A percentile compares a stretch with the other conserved stretches of the same genome.
These are phyloP conservation scores for Hycleus phaleratus DNA, from an alignment of 1,140 invertebrate genomes.

Conservation along the genomic window DNA sequence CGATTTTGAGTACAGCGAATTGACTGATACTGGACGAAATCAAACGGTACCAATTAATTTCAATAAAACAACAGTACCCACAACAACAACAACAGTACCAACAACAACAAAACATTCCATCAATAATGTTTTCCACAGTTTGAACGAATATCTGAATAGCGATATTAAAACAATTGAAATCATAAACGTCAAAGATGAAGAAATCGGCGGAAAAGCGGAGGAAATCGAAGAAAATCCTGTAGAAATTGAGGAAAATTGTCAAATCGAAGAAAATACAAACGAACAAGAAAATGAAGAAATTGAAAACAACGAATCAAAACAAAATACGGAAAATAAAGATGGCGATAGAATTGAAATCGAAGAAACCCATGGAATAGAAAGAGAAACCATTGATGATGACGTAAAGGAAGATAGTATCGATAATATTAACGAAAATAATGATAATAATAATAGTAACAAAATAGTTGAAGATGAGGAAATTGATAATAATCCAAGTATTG, in stretches of 20 bases:
- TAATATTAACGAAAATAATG: too few relatives aligned
- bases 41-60: not conserved
- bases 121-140: constrained; percentile 54
- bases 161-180: constrained; percentile 30
- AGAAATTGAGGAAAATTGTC: not conserved
- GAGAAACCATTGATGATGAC: not conserved
- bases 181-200: not conserved
- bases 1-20: constrained; percentile 73
- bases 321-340: not conserved
- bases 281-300: not conserved
- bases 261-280: not conserved
- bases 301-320: not conserved
- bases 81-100: constrained; percentile 2
- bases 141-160: constrained; percentile 54
- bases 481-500: not conserved
- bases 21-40: constrained; percentile 15
- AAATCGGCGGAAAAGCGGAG: not conserved
- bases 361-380: not conserved
- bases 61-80: constrained; percentile 7
- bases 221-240: not conserved
- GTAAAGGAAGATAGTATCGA: not conserved
- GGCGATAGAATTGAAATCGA: not conserved
- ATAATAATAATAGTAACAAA: too few relatives aligned
- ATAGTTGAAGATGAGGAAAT: constrained; percentile 9
- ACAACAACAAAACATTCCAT: constrained; percentile 43